phyloP scores from a whole-genome alignment of 1,140 invertebrate genomes.

The Trichonephila inaurata region DNA sequence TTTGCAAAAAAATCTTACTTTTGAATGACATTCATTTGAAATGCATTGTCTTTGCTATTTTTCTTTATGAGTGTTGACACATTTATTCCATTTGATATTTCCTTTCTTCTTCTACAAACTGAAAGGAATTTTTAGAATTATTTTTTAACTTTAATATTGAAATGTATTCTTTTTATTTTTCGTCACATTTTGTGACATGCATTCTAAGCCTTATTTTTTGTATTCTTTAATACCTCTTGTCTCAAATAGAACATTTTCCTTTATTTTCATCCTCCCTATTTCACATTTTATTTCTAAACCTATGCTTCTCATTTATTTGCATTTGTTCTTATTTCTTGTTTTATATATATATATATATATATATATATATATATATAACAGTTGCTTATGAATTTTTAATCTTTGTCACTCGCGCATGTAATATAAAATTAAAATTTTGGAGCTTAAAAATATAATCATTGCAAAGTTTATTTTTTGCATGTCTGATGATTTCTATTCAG shows the following conservation, averaged over 20 bases:
- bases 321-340: background rate
- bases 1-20: background rate
- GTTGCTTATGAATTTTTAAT: background rate
- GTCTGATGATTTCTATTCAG: no score
- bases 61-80: background rate
- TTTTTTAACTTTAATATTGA: background rate
- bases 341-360: no score
- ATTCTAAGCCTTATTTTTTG: background rate
- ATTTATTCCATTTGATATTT: conserved; percentile 6
- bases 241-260: background rate
- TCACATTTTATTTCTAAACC: background rate
- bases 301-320: background rate
- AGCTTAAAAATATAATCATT: no score
- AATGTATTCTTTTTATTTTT: background rate
- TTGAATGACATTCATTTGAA: conserved; percentile 15
- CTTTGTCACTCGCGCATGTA: background rate
- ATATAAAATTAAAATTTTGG: no score
- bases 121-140: background rate
- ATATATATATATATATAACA: background rate
- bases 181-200: background rate
- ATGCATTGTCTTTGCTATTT: background rate
- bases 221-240: background rate
- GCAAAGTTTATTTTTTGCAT: no score
- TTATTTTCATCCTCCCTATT: background rate
- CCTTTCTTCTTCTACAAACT: background rate